Evolutionary conservation across 2,797 vertebrate genomes (phyloP), one percentile per base, ranked within the genome.

Genomic region (Falco biarmicus): DNA sequence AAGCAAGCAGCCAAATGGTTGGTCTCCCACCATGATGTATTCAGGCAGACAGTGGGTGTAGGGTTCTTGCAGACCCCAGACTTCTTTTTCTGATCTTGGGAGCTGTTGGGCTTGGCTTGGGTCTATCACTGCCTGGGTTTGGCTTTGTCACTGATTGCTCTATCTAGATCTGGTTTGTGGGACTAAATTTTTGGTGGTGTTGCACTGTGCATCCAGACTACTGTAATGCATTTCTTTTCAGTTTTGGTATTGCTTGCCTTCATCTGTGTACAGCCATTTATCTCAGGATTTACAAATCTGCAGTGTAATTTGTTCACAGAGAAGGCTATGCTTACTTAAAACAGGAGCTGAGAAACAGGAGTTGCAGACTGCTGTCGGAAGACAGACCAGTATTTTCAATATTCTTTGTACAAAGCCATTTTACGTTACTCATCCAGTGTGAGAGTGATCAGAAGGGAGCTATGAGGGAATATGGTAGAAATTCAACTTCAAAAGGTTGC

Each of bases 221-320:
- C 59, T 75, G 28, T 47, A 69, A 48, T 48, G 51, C 39, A 45
- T 93, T 92, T 87, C 45, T 92, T 85, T 87, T 89, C 77, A 70
- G 75, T 94, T 88, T 93, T 85, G 45, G 25, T 81, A 61, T 41
- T 45, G 25, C 39, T 47, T 82, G 48, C 53, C 70, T 92, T 95
- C 37, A 32, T 76, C 51, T 81, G 26, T 63, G 14, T 64, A 45
- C 26, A 56, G 70, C 75, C 61, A 3, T 91, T 95, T 90, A 73
- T 93, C 70, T 87, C 74, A 94, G 79, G 61, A 91, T 90, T 95
- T 93, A 93, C 70, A 82, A 69, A 88, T 88, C 77, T 61, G 15
- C 56, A 65, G 51, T 69, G 69, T 84, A 84, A 90, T 93, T 96
- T 95, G n/a, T 87, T 90, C 70, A 34, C 50, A 69, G 77, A 53